Base-by-base conservation (phyloP, 2,113 vertebrate species). In the Phylloscopus whistleri region DNA sequence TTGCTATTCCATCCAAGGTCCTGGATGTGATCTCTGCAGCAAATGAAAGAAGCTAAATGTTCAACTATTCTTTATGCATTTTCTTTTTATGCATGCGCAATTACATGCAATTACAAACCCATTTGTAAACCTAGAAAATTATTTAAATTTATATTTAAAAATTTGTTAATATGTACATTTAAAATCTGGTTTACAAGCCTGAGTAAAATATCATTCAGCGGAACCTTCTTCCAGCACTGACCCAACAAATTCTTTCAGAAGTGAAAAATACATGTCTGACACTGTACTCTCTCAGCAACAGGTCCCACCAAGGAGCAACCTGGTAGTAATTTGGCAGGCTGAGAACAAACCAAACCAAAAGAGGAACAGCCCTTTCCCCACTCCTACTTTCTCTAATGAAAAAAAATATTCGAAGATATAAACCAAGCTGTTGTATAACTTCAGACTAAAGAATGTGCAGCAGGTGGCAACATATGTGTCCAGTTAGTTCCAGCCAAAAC, bases 391-490 rank as follows among this genome's bases (percentile, higher is more conserved):
- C 79, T 53, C 41, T 73, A 82, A 83, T 66, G 92, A 94, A 94
- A 89, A 95, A 96, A 96, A 94, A 60, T 95, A 87, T 96, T 94
- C 95, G 70, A 80, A 94, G 52, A 95, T 75, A 73, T 43, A 95
- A 96, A 88, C 44, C 88, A 96, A 97, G 89, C 94, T 89, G 93
- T 93, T 95, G 52, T 91, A 94, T 97, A 85, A 95, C 78, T 93
- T 81, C 75, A 95, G 67, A 80, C 64, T 91, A 69, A 91, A 86
- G 88, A 91, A 93, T 82, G 56, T 94, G 81, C 90, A 97, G 96
- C 97, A 97, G 97, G 97, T 98, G 97, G 97, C 62, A 96, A 97
- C 97, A 97, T 97, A 95, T 95, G 94, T 92, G 96, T 97, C 95
- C 96, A 83, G 68, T 92, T 94, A 92, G 83, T 96, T 97, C 91